Evolutionary conservation across 2,888 invertebrate genomes (phyloP), one percentile per base, ranked within the genome.

Genomic region (Eilema sororculum): DNA sequence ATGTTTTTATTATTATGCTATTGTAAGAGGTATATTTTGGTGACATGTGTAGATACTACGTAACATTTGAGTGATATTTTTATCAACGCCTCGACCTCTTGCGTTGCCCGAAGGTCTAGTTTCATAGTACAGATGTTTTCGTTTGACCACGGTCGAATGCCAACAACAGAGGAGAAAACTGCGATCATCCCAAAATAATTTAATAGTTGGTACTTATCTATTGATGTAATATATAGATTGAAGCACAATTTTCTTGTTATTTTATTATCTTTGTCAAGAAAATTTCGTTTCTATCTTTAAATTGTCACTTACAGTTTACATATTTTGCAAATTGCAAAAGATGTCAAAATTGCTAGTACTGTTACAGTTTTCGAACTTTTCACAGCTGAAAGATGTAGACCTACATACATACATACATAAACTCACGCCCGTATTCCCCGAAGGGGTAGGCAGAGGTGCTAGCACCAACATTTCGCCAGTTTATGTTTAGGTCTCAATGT

Each of bases 21-120:
- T 64, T 28, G 46, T 46, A 46, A 46, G 46, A 52, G 8, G 52
- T 52, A 46, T 80, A 79, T 77, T 69, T 75, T 72, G 65, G 71
- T 84, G 84, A 87, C 81, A 30, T 28, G 46, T 52, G 6, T 46
- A 5, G 6, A 76, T 78, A 76, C 33, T 56, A 46, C 60, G 73
- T 75, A 79, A 79, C 83, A 82, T 85, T 71, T 79, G 57, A 71
- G 78, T 65, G 83, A 83, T 90, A 90, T 90, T 90, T 89, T 82
- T 77, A 85, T 82, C 87, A 65, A 71, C 77, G 78, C 83, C 79
- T 84, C 89, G 88, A 89, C 90, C 89, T 89, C 84, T 75, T 69
- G 75, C 76, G 74, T 76, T 64, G 87, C 83, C 84, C 84, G 89
- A 90, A 90, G 90, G 89, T 88, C 86, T 87, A 79, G 74, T 79